Evolutionary conservation across 2,113 vertebrate genomes (phyloP).

Genomic region (Semnornis frantzii): DNA sequence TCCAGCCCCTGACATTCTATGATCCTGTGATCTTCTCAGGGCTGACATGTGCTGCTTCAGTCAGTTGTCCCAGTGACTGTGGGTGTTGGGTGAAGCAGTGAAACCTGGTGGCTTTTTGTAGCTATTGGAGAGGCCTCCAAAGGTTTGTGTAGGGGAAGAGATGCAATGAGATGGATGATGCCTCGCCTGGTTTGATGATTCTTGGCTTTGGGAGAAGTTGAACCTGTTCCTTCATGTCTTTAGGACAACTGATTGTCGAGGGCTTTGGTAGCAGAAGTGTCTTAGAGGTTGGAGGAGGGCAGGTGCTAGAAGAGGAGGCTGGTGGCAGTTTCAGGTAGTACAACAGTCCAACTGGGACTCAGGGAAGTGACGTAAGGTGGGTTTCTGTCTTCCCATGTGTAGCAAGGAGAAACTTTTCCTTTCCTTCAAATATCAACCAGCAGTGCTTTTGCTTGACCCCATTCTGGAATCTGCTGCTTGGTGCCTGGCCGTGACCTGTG

Average conservation of each 20-base stretch:
- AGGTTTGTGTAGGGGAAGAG: fast-evolving
- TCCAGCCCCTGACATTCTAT: too few relatives aligned
- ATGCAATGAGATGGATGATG: fast-evolving
- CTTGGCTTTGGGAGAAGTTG: not conserved
- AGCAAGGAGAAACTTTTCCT: not conserved
- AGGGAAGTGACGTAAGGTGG: not conserved
- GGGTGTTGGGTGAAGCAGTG: not conserved
- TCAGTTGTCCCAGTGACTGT: too few relatives aligned
- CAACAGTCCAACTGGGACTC: not conserved
- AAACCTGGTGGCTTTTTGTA: not conserved
- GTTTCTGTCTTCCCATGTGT: not conserved
- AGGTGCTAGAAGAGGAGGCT: not conserved
- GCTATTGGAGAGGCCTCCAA: not conserved
- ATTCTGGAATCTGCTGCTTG: not conserved
- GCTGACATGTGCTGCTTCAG: fast-evolving
- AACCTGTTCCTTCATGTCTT: not conserved
- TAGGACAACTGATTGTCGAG: not conserved
- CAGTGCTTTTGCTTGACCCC: not conserved
- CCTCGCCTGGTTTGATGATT: not conserved
- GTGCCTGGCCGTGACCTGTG: not conserved
- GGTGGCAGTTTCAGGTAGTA: not conserved
- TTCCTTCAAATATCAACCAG: fast-evolving
- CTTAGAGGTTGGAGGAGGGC: not conserved
- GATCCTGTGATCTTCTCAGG: not conserved
- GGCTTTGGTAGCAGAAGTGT: not conserved